phyloP scores from a whole-genome alignment of 2,888 invertebrate genomes.

The Rotaria sp. region DNA sequence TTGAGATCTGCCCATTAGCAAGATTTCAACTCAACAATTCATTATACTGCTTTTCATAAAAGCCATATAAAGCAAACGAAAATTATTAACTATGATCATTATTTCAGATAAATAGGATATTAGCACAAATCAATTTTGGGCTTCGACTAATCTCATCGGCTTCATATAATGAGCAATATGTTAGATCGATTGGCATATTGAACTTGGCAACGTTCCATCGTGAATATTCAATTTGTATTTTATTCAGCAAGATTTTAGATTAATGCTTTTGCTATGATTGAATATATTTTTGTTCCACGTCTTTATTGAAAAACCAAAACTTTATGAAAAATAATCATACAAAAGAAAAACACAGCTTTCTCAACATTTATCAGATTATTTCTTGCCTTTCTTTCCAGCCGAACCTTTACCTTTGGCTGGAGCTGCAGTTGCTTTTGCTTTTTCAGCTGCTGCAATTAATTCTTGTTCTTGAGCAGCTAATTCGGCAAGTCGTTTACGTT shows the following conservation, averaged over 20 bases:
- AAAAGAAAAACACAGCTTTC: not conserved
- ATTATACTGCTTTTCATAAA: no score
- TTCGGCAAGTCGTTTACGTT: conserved; percentile 49
- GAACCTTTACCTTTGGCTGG: not conserved
- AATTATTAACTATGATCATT: no score
- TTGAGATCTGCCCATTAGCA: no score
- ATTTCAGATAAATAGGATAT: no score
- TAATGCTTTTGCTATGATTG: not conserved
- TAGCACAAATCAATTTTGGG: no score
- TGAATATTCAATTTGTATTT: no score
- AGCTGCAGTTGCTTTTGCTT: not conserved
- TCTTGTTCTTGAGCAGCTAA: conserved; percentile 47
- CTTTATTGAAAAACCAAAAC: not conserved
- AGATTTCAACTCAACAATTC: no score
- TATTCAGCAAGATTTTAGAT: not conserved
- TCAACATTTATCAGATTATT: not conserved
- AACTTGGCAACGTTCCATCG: no score
- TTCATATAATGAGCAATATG: no score
- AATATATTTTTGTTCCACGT: not conserved
- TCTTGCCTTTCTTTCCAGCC: not conserved
- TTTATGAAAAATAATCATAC: not conserved
- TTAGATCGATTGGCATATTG: no score
- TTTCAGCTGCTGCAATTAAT: conserved; percentile 14
- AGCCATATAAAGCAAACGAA: no score
- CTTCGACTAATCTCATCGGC: no score